Conservation (phyloP, 2,888 invertebrate species). For the Stictocephala bisonia region DNA sequence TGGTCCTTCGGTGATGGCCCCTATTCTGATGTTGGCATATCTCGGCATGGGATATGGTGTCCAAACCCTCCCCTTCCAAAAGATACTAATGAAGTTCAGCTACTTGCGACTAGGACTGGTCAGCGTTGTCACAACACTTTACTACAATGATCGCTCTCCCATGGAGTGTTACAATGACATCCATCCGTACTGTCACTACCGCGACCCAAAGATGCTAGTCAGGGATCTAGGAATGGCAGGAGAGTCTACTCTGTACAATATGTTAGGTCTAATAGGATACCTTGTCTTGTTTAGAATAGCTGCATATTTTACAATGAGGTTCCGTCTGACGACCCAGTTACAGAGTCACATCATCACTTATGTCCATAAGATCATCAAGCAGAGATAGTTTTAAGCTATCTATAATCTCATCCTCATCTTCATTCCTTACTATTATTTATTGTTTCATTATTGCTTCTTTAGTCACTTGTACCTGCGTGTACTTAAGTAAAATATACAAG, state of each 20-base stretch:
- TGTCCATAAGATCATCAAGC: slow-evolving; percentile 65
- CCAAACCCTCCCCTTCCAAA: slow-evolving; percentile 69
- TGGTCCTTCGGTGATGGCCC: slow-evolving; percentile 70
- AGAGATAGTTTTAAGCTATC: slow-evolving; percentile 13
- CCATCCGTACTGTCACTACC: slow-evolving; percentile 69
- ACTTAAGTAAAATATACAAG: not conserved
- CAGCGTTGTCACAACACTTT: slow-evolving; percentile 69
- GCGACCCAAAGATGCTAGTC: slow-evolving; percentile 71
- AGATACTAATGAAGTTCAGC: slow-evolving; percentile 69
- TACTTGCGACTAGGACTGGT: slow-evolving; percentile 78
- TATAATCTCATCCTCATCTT: slow-evolving; percentile 29
- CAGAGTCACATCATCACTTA: slow-evolving; percentile 69
- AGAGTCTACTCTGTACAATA: slow-evolving; percentile 68
- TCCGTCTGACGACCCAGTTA: slow-evolving; percentile 69
- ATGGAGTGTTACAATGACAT: slow-evolving; percentile 70
- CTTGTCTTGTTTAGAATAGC: slow-evolving; percentile 68
- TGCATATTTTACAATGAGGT: slow-evolving; percentile 71
- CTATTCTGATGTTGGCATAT: slow-evolving; percentile 70
- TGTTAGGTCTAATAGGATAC: slow-evolving; percentile 70
- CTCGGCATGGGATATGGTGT: slow-evolving; percentile 74
- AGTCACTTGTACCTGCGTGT: not conserved
- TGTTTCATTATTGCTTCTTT: slow-evolving; percentile 1
- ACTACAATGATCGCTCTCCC: slow-evolving; percentile 70
- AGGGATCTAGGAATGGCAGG: slow-evolving; percentile 73
- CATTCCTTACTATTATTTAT: slow-evolving; percentile 8